Conservation (phyloP, 2,797 vertebrate species). For the Karalla daura region DNA sequence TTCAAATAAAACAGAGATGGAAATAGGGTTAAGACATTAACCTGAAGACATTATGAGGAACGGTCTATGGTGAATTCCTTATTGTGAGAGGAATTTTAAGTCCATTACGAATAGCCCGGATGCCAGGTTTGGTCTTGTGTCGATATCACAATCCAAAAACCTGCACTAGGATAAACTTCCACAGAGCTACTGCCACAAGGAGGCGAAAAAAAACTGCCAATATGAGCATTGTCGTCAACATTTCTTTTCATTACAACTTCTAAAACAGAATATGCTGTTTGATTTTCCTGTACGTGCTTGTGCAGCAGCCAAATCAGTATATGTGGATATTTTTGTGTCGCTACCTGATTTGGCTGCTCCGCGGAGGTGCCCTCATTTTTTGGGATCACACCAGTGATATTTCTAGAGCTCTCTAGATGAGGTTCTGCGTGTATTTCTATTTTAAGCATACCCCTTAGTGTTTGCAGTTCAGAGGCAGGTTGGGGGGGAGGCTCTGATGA, state of each 20-base stretch:
- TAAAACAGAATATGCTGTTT: background rate
- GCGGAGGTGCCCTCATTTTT: conserved; percentile 14
- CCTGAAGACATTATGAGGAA: no score
- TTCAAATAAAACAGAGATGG: no score
- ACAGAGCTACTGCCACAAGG: background rate
- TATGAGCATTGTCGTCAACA: background rate
- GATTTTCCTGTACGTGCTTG: background rate
- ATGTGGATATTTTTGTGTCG: background rate
- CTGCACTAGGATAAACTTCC: background rate
- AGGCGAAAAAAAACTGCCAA: background rate
- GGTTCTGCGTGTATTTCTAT: conserved; percentile 15
- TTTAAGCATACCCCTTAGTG: background rate
- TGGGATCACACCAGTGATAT: background rate
- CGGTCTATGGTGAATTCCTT: no score
- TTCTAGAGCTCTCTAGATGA: background rate
- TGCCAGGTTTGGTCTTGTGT: background rate
- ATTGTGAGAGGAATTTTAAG: no score
- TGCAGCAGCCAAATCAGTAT: background rate
- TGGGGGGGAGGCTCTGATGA: conserved; percentile 10
- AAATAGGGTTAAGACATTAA: no score
- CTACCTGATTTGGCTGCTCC: background rate
- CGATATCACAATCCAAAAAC: background rate
- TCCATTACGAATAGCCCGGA: background rate
- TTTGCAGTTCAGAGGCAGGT: conserved; percentile 14
- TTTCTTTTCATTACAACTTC: background rate